These are phyloP conservation scores for Spilosoma lubricipeda DNA, from an alignment of 2,888 invertebrate species.

Conservation along the genomic window DNA sequence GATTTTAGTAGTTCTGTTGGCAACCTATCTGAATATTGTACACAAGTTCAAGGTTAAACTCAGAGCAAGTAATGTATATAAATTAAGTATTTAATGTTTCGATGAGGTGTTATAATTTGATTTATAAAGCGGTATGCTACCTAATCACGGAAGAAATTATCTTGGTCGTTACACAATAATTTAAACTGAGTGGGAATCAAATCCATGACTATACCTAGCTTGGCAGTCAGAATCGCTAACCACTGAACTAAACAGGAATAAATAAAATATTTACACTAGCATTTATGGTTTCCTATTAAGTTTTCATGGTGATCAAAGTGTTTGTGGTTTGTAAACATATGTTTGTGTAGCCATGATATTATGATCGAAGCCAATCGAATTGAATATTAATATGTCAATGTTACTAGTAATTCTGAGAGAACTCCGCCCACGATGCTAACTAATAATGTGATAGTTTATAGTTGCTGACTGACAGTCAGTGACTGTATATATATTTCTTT, in stretches of 20 bases:
- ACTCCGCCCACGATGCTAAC: slow-evolving; percentile 13
- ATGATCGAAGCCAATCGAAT: slow-evolving; percentile 11
- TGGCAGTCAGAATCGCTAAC: background rate
- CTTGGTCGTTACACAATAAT: too few relatives aligned
- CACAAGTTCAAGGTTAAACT: background rate
- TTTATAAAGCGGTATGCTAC: too few relatives aligned
- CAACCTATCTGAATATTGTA: background rate
- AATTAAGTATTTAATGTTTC: too few relatives aligned
- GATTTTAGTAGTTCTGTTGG: background rate
- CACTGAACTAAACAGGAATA: background rate
- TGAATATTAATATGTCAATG: slow-evolving; percentile 18
- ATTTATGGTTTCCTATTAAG: slow-evolving; percentile 7
- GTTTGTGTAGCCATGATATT: background rate
- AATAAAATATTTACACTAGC: background rate
- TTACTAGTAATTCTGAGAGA: slow-evolving; percentile 12
- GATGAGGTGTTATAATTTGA: too few relatives aligned
- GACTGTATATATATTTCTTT: background rate
- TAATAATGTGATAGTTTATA: background rate
- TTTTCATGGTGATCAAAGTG: slow-evolving; percentile 6
- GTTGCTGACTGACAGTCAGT: slow-evolving; percentile 9
- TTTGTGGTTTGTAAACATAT: slow-evolving; percentile 1
- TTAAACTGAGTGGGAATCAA: too few relatives aligned
- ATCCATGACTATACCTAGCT: too few relatives aligned
- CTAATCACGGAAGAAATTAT: too few relatives aligned
- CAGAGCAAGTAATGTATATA: too few relatives aligned